Base-by-base conservation (phyloP, 2,888 invertebrate species). In the Cosmopolites sordidus region DNA sequence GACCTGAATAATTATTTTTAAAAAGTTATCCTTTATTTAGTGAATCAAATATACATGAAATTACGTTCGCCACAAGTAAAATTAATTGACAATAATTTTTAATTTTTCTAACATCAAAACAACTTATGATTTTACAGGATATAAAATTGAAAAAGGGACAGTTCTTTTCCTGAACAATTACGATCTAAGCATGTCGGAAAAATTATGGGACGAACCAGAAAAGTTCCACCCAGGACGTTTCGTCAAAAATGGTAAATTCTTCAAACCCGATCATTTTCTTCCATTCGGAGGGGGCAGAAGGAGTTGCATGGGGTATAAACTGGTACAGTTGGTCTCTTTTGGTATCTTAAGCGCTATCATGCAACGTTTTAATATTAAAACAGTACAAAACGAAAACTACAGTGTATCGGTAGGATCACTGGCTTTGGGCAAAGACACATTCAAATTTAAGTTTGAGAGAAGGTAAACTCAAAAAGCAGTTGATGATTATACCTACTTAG, bases 161-260 rank as follows among this genome's bases (percentile, higher is more conserved):
- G 75, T 85, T 59, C 76, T 86, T 8, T 82, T 86, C 64, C 72
- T 86, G 22, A 84, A 86, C 70, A 85, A 84, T 62, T 83, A 82
- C 71, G 82, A 83, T 29, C 70, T 85, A 37, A 83, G 83, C 69
- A 81, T 81, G 77, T 82, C 81, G 6, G 72, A 77, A 1, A 72
- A 79, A 16, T 69, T 81, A n/a, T 85, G 85, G 84, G 69, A 71
- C 0, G 70, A 78, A 16, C 84, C 86, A 0, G 69, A 77, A 27
- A 70, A 76, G 58, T 86, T 84, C 67, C 72, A 75, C 49, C 86
- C 85, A 0, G 78, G 80, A 61, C 72, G 84, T 61, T 85, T 84
- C 66, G 64, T 84, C n/a, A 73, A 73, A 50, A 73, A 78, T 15
- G 80, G 79, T 1, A 70, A 71, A 41, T 66, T 84, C 11, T 63